Evolutionary conservation across 92 coral and sea anemone genomes (phyloP).

Genomic region (Palythoa grandiflora): DNA sequence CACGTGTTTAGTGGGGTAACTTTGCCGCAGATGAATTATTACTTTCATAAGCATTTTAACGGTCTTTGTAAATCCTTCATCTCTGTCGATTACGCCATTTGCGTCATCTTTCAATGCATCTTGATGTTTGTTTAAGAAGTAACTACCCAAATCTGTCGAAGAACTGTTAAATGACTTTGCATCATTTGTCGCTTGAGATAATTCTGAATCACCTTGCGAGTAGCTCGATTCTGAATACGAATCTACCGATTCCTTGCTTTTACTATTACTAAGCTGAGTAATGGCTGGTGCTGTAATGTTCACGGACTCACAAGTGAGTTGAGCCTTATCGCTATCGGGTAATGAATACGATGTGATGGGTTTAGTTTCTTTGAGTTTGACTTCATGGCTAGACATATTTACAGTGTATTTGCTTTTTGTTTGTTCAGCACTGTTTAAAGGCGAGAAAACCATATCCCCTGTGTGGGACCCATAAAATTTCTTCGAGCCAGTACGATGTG

Average conservation of each 20-base stretch:
- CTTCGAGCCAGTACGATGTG: conserved; percentile 20
- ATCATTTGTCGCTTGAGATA: conserved; percentile 59
- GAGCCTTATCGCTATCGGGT: background rate
- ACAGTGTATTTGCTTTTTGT: conserved; percentile 39
- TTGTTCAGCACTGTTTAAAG: conserved; percentile 44
- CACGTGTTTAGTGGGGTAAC: conserved; percentile 41
- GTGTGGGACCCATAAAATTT: background rate
- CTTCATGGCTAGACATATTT: conserved; percentile 30
- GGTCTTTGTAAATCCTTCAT: conserved; percentile 76
- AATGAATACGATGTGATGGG: conserved; percentile 16
- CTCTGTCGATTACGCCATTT: conserved; percentile 71
- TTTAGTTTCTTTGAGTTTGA: conserved; percentile 11
- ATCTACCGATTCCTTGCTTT: conserved; percentile 50
- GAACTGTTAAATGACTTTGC: conserved; percentile 76
- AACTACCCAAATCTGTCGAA: conserved; percentile 81
- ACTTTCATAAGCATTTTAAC: conserved; percentile 92
- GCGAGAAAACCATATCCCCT: conserved; percentile 48
- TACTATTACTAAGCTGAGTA: background rate
- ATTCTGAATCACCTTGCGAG: conserved; percentile 68
- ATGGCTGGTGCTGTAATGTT: background rate
- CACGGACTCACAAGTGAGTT: background rate
- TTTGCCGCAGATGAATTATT: conserved; percentile 74
- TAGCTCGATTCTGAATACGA: conserved; percentile 80
- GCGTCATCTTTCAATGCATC: conserved; percentile 33
- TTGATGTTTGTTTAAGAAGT: conserved; percentile 68